These are phyloP conservation scores for Scelioninae gen. 1 DNA, from an alignment of 2,888 invertebrate species.

Conservation along the genomic window DNA sequence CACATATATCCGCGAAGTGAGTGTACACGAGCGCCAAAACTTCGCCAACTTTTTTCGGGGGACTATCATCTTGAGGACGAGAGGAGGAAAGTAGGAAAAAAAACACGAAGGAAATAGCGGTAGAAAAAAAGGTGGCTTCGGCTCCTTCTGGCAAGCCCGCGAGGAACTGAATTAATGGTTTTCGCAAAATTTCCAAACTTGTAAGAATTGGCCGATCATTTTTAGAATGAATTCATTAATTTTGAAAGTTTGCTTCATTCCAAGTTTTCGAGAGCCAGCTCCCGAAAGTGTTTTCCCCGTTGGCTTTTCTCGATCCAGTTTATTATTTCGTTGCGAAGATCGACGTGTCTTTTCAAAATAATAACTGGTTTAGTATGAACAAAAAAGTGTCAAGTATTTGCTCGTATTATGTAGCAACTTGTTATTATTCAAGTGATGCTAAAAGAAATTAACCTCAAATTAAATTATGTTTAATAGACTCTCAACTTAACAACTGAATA, in stretches of 20 bases:
- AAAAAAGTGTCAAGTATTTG: too few relatives aligned
- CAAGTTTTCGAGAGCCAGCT: conserved; percentile 28
- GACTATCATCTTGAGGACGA: conserved; percentile 53
- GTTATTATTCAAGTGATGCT: too few relatives aligned
- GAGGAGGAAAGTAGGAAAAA: conserved; percentile 5
- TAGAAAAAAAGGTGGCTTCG: conserved; percentile 51
- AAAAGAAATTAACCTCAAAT: too few relatives aligned
- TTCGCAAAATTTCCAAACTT: conserved; percentile 59
- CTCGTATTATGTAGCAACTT: too few relatives aligned
- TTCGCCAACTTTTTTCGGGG: conserved; percentile 49
- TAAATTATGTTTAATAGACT: too few relatives aligned
- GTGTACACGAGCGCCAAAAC: conserved; percentile 52
- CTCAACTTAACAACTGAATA: too few relatives aligned
- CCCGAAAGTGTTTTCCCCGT: neutral
- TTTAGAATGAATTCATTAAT: conserved; percentile 60
- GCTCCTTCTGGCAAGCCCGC: conserved; percentile 53
- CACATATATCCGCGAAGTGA: conserved; percentile 46
- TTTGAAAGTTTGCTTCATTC: conserved; percentile 54
- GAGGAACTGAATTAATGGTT: conserved; percentile 63
- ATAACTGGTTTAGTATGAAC: too few relatives aligned
- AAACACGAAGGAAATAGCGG: neutral
- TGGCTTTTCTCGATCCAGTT: conserved; percentile 12
- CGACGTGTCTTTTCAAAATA: neutral
- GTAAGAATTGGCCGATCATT: conserved; percentile 61
- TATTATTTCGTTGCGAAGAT: conserved; percentile 21